These are phyloP conservation scores for Patella pellucida DNA, from an alignment of 2,888 invertebrate species.

Conservation along the genomic window DNA sequence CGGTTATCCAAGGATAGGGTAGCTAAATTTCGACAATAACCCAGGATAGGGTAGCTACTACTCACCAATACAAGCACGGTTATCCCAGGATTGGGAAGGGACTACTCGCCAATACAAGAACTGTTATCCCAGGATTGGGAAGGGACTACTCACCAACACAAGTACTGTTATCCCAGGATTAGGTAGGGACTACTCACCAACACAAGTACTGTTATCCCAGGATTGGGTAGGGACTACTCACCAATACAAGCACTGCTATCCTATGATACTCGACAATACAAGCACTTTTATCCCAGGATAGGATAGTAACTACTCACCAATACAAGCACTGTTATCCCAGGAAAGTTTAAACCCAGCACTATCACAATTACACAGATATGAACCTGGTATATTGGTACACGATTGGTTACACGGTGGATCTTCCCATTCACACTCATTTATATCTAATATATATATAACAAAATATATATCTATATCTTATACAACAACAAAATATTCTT, in stretches of 20 bases:
- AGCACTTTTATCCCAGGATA: too few relatives aligned
- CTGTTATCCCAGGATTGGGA: constrained; percentile 42
- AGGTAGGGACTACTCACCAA: too few relatives aligned
- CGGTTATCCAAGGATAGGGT: too few relatives aligned
- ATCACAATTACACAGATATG: constrained; percentile 50
- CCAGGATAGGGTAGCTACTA: background rate
- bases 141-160: too few relatives aligned
- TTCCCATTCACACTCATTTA: constrained; percentile 38
- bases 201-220: too few relatives aligned
- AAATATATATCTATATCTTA: too few relatives aligned
- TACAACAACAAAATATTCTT: too few relatives aligned
- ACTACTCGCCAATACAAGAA: constrained; percentile 33
- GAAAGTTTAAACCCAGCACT: constrained; percentile 52
- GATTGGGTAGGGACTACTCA: too few relatives aligned
- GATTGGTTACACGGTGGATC: constrained; percentile 31
- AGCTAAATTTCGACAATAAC: too few relatives aligned
- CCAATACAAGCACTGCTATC: too few relatives aligned
- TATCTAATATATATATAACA: constrained; percentile 32
- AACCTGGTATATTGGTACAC: constrained; percentile 50
- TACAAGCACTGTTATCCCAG: constrained; percentile 33
- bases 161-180: too few relatives aligned
- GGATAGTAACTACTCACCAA: constrained; percentile 24
- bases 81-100: too few relatives aligned
- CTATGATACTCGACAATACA: background rate
- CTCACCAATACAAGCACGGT: background rate